Base-by-base conservation (phyloP, 2,888 invertebrate genomes). In the Sicus ferrugineus region DNA sequence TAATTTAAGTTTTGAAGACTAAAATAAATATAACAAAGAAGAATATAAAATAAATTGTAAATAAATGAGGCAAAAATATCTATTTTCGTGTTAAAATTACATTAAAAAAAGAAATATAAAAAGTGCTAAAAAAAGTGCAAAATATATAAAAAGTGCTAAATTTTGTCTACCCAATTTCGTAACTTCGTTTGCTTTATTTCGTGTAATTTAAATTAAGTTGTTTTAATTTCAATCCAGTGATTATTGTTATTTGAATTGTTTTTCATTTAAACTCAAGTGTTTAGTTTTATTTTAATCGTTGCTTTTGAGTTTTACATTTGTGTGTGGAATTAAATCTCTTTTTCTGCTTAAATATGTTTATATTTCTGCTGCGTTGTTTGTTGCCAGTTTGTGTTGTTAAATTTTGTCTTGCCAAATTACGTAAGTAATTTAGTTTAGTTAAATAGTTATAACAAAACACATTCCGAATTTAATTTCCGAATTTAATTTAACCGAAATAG, bases 401-500 rank as follows among this genome's bases (percentile, higher is more conserved):
- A 30, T 23, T 68, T 28, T 72, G 71, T 67, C 30, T 63, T 50
- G 75, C 68, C 38, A 73, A 71, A 63, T 54, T 75, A 69, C 75
- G 75, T 75, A 71, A 75, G 75, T 73, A 52, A n/a, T 42, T 9
- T 54, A 26, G 34, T n/a, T 16, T 16, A 9, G 5, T 9, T 42
- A 3, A 14, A 42, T 14, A 2, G 7, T 9, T n/a, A 34, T 34
- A 34, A 34, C 5, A 34, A 34, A 34, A 5, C 34, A 11, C 11
- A 34, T 34, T 34, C 6, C 34, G 11, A 11, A 34, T 34, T 34
- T 34, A 34, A 34, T 34, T 7, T 34, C 14, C 34, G 34, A n/a
- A n/a, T n/a, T n/a, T n/a, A n/a, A n/a, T n/a, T n/a, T n/a, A n/a
- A n/a, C 34, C 14, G 34, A 2, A 14, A 34, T 34, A 34, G 7